phyloP scores from a whole-genome alignment of 2,113 vertebrate genomes.

The Paraplagusia blochii region DNA sequence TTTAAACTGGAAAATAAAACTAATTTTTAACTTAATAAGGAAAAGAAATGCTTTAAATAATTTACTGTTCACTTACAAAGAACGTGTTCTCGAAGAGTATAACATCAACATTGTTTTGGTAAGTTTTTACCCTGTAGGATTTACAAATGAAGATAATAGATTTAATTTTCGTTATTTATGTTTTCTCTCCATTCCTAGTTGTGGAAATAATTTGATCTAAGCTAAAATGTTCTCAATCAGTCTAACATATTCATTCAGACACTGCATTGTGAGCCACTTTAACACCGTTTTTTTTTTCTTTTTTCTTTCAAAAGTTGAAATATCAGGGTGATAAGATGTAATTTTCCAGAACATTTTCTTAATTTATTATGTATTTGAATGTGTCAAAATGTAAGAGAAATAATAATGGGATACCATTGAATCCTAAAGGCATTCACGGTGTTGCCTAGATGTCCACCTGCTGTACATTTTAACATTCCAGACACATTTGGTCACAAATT shows the following conservation, averaged over 20 bases:
- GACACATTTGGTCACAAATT: not conserved
- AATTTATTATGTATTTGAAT: conserved; percentile 54
- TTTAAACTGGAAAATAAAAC: no score
- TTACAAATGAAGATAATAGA: conserved; percentile 5
- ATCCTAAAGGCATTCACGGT: conserved; percentile 47
- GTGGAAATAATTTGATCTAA: not conserved
- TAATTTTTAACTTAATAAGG: no score
- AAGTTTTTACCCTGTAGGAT: not conserved
- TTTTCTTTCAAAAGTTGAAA: conserved; percentile 76
- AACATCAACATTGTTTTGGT: not conserved
- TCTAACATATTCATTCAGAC: not conserved
- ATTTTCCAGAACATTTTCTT: conserved; percentile 50
- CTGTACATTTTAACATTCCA: conserved; percentile 35
- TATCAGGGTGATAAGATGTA: conserved; percentile 50
- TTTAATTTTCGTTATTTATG: not conserved
- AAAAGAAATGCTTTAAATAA: not conserved
- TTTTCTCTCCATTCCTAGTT: not conserved
- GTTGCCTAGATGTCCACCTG: conserved; percentile 39
- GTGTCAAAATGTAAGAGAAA: conserved; percentile 30
- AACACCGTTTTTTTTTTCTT: conserved; percentile 26
- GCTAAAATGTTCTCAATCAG: conserved; percentile 13
- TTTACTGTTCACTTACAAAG: no score
- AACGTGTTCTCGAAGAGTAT: not conserved
- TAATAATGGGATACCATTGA: conserved; percentile 29
- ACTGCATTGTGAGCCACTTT: conserved; percentile 4